Percentiles rank a stretch among this genome's conserved stretches.
Conservation (phyloP, 2,797 vertebrate genomes). For the Pampus argenteus region DNA sequence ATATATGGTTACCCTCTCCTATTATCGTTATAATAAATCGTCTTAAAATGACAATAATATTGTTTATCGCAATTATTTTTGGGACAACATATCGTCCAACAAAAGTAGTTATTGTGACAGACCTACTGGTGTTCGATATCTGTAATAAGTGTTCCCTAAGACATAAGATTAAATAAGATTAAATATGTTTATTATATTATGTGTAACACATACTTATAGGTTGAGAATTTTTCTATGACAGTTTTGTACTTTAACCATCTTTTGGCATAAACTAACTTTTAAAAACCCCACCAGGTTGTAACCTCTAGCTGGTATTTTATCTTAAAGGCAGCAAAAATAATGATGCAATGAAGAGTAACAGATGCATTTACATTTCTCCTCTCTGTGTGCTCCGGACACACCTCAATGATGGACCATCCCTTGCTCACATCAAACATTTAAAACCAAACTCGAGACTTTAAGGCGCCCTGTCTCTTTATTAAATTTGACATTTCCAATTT, state of each 20-base stretch:
- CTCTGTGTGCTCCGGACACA: not conserved
- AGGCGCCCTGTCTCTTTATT: too few species aligned
- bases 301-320: slow-evolving; percentile 14
- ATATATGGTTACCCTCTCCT: too few species aligned
- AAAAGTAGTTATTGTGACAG: too few species aligned
- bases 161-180: too few species aligned
- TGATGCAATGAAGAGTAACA: slow-evolving; percentile 56
- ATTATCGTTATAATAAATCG: too few species aligned
- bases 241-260: not conserved
- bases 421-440: slow-evolving; percentile 1
- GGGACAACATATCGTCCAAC: too few species aligned
- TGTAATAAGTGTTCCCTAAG: too few species aligned
- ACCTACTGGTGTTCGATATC: too few species aligned
- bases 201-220: not conserved
- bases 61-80: too few species aligned
- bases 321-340: slow-evolving; percentile 27
- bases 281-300: slow-evolving; percentile 3
- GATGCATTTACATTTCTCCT: slow-evolving; percentile 9
- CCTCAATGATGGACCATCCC: not conserved
- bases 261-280: not conserved
- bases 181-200: too few species aligned
- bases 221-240: not conserved
- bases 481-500: slow-evolving; percentile 53
- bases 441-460: not conserved
- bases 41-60: too few species aligned